Evolutionary conservation across 2,888 invertebrate genomes (phyloP).

Genomic region (Gryllus longicercus): DNA sequence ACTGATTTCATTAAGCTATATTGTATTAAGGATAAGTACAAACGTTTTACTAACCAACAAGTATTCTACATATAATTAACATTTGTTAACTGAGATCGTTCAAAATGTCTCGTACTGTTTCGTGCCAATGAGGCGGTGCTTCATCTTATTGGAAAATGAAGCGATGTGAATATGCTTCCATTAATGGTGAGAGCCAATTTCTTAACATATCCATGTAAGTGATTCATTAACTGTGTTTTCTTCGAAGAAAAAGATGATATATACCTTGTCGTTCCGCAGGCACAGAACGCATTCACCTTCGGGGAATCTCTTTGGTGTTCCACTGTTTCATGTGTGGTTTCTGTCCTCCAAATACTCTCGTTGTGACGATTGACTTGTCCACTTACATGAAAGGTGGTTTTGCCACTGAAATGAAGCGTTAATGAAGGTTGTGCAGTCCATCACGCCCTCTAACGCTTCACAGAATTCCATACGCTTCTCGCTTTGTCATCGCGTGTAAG

Average conservation of each 20-base stretch:
- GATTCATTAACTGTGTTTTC: background rate
- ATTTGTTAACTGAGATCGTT: background rate
- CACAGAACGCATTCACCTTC: background rate
- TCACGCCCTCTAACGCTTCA: background rate
- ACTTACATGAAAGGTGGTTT: background rate
- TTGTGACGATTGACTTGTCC: background rate
- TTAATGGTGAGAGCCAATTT: too few relatives aligned
- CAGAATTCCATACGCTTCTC: background rate
- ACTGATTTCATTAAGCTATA: too few relatives aligned
- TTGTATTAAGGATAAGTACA: too few relatives aligned
- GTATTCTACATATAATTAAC: background rate
- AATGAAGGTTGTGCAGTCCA: background rate
- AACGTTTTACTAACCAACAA: too few relatives aligned
- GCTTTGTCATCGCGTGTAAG: background rate
- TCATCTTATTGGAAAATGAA: too few relatives aligned
- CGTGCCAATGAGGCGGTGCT: too few relatives aligned
- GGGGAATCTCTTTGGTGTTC: background rate
- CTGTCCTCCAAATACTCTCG: conserved; percentile 4
- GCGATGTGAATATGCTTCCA: too few relatives aligned
- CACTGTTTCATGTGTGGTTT: background rate
- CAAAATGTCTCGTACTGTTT: too few relatives aligned
- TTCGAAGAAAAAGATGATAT: background rate
- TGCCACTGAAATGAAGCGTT: background rate
- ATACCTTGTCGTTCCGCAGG: background rate
- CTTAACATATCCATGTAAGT: too few relatives aligned